A percentile compares a stretch with the other conserved stretches of the same genome.
phyloP scores from a whole-genome alignment of 1,140 invertebrate genomes.

The Orussus abietinus region DNA sequence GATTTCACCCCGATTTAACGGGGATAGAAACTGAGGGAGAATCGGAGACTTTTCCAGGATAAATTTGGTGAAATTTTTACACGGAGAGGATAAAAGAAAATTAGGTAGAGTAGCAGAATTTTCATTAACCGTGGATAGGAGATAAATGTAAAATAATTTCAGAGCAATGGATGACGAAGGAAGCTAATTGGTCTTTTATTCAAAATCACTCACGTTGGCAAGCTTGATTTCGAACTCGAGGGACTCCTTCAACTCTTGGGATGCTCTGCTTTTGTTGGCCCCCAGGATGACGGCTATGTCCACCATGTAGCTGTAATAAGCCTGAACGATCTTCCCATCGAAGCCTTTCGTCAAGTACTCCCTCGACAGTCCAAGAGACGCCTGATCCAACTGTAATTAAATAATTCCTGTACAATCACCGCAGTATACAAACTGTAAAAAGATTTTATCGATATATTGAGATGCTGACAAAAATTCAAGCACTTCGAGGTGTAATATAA shows the following conservation, averaged over 20 bases:
- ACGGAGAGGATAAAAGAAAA: too few relatives aligned
- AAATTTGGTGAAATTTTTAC: too few relatives aligned
- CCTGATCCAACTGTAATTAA: slow-evolving; percentile 79
- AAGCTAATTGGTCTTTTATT: neutral
- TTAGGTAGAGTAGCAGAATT: too few relatives aligned
- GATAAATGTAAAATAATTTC: too few relatives aligned
- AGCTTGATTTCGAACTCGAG: slow-evolving; percentile 89
- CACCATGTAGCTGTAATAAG: slow-evolving; percentile 81
- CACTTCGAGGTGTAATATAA: too few relatives aligned
- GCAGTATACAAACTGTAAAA: neutral
- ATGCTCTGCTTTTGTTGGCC: slow-evolving; percentile 67
- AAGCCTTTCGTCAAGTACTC: slow-evolving; percentile 86
- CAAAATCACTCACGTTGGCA: slow-evolving; percentile 75
- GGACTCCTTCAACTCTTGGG: slow-evolving; percentile 73
- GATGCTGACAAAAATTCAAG: too few relatives aligned
- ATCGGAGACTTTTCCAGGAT: too few relatives aligned
- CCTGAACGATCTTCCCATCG: slow-evolving; percentile 71
- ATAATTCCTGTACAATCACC: slow-evolving; percentile 8
- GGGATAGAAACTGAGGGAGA: too few relatives aligned
- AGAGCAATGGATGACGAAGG: neutral
- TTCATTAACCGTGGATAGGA: too few relatives aligned
- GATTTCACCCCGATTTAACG: too few relatives aligned
- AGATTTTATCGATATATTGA: too few relatives aligned
- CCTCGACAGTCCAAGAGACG: slow-evolving; percentile 78
- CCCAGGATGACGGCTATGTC: slow-evolving; percentile 86